phyloP scores from a whole-genome alignment of 2,113 vertebrate species.

The Ceuthmochares aereus region DNA sequence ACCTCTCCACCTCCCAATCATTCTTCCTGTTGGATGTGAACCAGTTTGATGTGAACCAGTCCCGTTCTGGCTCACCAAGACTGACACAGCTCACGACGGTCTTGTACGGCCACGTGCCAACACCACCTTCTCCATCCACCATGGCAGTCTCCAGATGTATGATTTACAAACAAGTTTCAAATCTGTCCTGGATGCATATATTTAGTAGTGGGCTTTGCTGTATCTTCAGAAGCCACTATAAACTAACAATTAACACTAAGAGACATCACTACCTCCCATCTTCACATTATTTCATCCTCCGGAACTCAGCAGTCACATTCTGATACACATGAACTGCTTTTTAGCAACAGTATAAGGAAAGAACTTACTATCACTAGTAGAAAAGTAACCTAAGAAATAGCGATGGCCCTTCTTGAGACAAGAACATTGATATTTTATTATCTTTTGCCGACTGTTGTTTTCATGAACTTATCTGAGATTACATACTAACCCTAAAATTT shows the following conservation, averaged over 20 bases:
- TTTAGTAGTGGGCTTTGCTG: neutral
- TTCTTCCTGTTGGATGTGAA: neutral
- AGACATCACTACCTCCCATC: neutral
- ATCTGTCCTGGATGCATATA: neutral
- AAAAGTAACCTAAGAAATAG: neutral
- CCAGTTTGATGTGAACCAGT: neutral
- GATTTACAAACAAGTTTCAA: neutral
- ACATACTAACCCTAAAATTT: neutral
- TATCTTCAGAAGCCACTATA: neutral
- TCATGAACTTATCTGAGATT: neutral
- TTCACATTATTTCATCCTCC: neutral
- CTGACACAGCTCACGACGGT: fast-evolving
- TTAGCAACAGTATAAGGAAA: neutral
- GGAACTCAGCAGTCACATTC: neutral
- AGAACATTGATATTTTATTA: neutral
- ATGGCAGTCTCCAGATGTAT: fast-evolving
- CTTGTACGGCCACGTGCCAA: neutral
- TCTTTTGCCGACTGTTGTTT: neutral
- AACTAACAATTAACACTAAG: neutral
- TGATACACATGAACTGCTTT: neutral
- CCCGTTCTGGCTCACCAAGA: neutral
- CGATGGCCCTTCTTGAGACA: neutral
- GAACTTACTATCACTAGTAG: neutral
- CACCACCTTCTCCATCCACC: neutral
- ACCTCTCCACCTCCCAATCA: neutral